Evolutionary conservation across 2,888 invertebrate species (phyloP).

Genomic region (Nephrotoma appendiculata): DNA sequence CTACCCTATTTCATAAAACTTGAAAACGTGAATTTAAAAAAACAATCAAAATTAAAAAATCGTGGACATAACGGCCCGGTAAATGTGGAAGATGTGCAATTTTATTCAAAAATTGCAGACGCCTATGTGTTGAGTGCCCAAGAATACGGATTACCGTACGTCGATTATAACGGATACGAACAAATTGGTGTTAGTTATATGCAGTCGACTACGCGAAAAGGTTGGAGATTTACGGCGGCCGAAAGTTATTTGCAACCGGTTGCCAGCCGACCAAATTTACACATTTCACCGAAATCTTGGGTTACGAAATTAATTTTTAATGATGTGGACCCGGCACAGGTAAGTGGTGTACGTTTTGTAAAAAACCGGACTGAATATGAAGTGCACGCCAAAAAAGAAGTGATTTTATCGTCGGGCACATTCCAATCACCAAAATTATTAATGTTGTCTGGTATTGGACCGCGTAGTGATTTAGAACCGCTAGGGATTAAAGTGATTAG

Average conservation of each 20-base stretch:
- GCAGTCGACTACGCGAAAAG: conserved; percentile 37
- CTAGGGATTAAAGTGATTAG: conserved; percentile 39
- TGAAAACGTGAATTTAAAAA: conserved; percentile 17
- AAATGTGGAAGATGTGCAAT: conserved; percentile 24
- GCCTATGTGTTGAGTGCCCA: conserved; percentile 42
- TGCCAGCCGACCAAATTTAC: conserved; percentile 34
- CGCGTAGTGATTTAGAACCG: conserved; percentile 32
- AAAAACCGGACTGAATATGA: conserved; percentile 20
- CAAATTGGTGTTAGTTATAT: conserved; percentile 38
- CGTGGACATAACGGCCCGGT: conserved; percentile 28
- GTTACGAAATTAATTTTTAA: conserved; percentile 32
- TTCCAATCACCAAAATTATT: conserved; percentile 73
- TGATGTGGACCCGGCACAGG: conserved; percentile 34
- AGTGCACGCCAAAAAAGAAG: conserved; percentile 42
- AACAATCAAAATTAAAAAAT: conserved; percentile 19
- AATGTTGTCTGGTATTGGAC: conserved; percentile 61
- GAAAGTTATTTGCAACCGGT: conserved; percentile 37
- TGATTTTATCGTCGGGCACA: conserved; percentile 67
- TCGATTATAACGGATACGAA: conserved; percentile 26
- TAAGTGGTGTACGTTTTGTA: conserved; percentile 34
- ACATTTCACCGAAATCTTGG: conserved; percentile 35
- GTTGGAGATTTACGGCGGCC: conserved; percentile 34
- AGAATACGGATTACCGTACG: conserved; percentile 35
- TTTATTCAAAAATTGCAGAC: conserved; percentile 33
- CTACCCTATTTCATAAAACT: conserved; percentile 23